Conservation (phyloP, 2,888 invertebrate species). For the Kryphioiulus occultus region DNA sequence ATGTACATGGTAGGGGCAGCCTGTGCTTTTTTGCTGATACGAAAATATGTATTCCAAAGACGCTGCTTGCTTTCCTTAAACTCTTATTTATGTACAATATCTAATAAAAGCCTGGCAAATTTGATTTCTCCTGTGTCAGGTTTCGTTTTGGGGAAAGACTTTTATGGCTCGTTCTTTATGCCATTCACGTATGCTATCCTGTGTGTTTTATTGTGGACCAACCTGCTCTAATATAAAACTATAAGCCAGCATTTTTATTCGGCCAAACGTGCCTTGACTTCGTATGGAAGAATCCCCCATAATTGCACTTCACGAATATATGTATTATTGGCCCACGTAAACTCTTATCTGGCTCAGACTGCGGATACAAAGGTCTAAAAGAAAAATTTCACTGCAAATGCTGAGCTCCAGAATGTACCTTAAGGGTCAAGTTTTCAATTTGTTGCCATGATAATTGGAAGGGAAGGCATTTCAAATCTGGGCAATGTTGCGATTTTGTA, state of each 20-base stretch:
- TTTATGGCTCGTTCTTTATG: not conserved
- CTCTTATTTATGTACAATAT: conserved; percentile 20
- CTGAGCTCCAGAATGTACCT: not conserved
- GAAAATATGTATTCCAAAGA: conserved; percentile 10
- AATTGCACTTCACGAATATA: conserved; percentile 18
- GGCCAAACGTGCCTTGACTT: conserved; percentile 14
- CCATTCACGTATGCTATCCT: not conserved
- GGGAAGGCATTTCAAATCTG: not conserved
- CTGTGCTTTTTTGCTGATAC: not conserved
- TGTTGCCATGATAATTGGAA: not conserved
- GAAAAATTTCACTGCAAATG: not conserved
- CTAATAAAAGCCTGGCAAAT: conserved; percentile 19
- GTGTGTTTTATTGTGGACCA: conserved; percentile 17
- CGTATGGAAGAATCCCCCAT: not conserved
- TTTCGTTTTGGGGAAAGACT: not conserved
- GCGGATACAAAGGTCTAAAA: not conserved
- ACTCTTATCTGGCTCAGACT: not conserved
- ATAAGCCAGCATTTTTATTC: conserved; percentile 19
- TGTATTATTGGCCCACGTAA: not conserved
- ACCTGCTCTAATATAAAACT: conserved; percentile 10
- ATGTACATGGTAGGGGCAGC: not conserved
- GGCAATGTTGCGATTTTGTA: too few relatives aligned
- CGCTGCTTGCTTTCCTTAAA: not conserved
- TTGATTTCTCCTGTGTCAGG: conserved; percentile 15
- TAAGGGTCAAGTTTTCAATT: not conserved